Evolutionary conservation across 1,140 invertebrate species (phyloP).

Genomic region (Drosophila ambigua): DNA sequence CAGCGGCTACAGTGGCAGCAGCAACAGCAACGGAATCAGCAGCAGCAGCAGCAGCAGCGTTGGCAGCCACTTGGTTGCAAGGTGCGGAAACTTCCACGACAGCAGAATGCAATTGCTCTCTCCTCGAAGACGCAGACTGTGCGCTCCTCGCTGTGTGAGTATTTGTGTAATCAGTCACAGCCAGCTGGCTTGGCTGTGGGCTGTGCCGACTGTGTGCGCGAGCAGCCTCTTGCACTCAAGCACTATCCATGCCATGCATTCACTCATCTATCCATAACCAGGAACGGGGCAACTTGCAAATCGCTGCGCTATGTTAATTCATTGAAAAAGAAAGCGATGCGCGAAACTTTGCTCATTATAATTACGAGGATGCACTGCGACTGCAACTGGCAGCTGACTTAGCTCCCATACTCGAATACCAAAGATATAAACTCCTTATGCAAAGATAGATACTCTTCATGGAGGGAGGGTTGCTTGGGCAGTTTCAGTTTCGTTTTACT

Average conservation of each 20-base stretch:
- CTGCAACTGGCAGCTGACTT: slow-evolving; percentile 32
- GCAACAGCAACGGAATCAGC: slow-evolving; percentile 6
- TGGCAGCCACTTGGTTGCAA: slow-evolving; percentile 64
- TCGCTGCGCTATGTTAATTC: slow-evolving; percentile 33
- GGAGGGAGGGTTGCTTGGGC: neutral
- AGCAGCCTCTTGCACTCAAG: too few species aligned
- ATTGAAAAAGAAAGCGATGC: slow-evolving; percentile 25
- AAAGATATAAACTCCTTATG: slow-evolving; percentile 4
- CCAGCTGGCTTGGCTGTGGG: slow-evolving; percentile 3
- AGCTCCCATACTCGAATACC: slow-evolving; percentile 6
- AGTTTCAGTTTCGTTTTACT: too few species aligned
- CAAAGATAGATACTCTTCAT: too few species aligned
- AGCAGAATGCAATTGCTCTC: slow-evolving; percentile 70
- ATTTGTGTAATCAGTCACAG: slow-evolving; percentile 56
- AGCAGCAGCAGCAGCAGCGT: slow-evolving; percentile 34
- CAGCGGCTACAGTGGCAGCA: slow-evolving; percentile 16
- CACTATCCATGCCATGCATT: slow-evolving; percentile 11
- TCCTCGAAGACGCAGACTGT: slow-evolving; percentile 2
- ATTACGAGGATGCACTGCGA: slow-evolving; percentile 56
- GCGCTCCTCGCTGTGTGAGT: slow-evolving; percentile 10
- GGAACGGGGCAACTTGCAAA: neutral
- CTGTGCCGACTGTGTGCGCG: neutral
- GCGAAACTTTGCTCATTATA: slow-evolving; percentile 56
- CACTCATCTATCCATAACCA: slow-evolving; percentile 28
- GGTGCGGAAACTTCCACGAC: slow-evolving; percentile 70